Evolutionary conservation across 2,888 invertebrate genomes (phyloP).

Genomic region (Diarsia brunnea): DNA sequence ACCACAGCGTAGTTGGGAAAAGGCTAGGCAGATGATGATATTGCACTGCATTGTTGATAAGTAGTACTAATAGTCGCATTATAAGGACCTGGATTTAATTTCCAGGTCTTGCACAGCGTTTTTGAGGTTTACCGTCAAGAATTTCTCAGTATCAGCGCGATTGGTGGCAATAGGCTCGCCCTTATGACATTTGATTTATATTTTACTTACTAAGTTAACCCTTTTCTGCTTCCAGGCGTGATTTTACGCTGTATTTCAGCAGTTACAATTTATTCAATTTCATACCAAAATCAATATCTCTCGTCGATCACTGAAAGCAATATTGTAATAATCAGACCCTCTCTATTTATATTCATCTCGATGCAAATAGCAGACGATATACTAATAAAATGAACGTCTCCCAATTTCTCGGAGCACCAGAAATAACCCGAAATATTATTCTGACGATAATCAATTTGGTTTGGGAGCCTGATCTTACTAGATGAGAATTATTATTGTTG

Average conservation of each 20-base stretch:
- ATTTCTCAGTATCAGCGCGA: background rate
- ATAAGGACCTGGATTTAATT: background rate
- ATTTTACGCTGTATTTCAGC: background rate
- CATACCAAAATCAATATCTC: slow-evolving; percentile 15
- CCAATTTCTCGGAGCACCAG: slow-evolving; percentile 47
- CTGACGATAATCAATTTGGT: slow-evolving; percentile 50
- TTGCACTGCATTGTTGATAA: background rate
- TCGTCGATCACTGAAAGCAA: slow-evolving; percentile 25
- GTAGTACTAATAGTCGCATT: no score
- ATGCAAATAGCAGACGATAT: slow-evolving; percentile 46
- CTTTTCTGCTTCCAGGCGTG: background rate
- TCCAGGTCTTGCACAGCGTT: background rate
- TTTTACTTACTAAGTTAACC: no score
- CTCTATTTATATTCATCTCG: slow-evolving; percentile 37
- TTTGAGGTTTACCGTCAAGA: background rate
- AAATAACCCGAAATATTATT: slow-evolving; percentile 46
- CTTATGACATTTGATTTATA: no score
- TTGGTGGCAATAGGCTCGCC: background rate
- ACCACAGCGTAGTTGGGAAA: no score
- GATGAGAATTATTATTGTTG: slow-evolving; percentile 22
- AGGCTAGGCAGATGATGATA: no score
- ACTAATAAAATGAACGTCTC: slow-evolving; percentile 42
- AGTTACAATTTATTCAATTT: slow-evolving; percentile 15
- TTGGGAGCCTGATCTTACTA: slow-evolving; percentile 13
- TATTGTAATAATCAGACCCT: slow-evolving; percentile 39